phyloP scores from a whole-genome alignment of 2,888 invertebrate genomes.

The Nephrocerus scutellatus region DNA sequence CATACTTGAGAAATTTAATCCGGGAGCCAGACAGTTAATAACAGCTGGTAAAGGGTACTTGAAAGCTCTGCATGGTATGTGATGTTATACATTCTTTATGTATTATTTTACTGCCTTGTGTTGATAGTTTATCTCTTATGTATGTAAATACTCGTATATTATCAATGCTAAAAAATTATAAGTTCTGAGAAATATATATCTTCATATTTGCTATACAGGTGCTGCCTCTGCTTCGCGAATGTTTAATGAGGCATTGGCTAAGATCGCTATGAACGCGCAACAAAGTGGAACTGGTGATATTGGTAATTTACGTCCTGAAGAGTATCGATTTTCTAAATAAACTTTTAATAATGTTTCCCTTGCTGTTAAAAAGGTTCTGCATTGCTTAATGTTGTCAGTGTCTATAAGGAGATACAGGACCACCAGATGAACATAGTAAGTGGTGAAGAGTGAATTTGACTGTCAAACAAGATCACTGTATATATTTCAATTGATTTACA shows the following conservation, averaged over 20 bases:
- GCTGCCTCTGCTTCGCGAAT: conserved; percentile 81
- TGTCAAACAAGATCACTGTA: not conserved
- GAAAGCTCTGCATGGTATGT: conserved; percentile 89
- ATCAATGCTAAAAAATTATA: too few species aligned
- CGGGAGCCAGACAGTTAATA: conserved; percentile 87
- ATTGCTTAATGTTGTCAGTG: conserved; percentile 85
- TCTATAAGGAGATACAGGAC: conserved; percentile 88
- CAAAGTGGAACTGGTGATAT: conserved; percentile 88
- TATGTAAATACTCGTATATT: too few species aligned
- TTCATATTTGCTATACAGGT: too few species aligned
- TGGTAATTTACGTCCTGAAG: conserved; percentile 59
- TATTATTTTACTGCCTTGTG: conserved; percentile 1
- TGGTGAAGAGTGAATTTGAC: conserved; percentile 28
- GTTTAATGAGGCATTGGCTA: conserved; percentile 82
- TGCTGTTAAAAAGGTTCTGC: conserved; percentile 87
- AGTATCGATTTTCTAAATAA: too few species aligned
- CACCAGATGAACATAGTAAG: conserved; percentile 93
- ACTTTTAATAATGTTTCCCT: too few species aligned
- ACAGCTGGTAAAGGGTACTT: conserved; percentile 89
- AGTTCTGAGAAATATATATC: too few species aligned
- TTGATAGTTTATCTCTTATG: too few species aligned
- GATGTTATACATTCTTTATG: conserved; percentile 14
- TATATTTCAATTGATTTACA: conserved; percentile 47
- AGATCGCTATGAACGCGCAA: conserved; percentile 81
- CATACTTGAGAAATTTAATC: conserved; percentile 93